A percentile compares a stretch with the other conserved stretches of the same genome.
phyloP scores from a whole-genome alignment of 1,140 invertebrate genomes.

The Drosophila pallidifrons region DNA sequence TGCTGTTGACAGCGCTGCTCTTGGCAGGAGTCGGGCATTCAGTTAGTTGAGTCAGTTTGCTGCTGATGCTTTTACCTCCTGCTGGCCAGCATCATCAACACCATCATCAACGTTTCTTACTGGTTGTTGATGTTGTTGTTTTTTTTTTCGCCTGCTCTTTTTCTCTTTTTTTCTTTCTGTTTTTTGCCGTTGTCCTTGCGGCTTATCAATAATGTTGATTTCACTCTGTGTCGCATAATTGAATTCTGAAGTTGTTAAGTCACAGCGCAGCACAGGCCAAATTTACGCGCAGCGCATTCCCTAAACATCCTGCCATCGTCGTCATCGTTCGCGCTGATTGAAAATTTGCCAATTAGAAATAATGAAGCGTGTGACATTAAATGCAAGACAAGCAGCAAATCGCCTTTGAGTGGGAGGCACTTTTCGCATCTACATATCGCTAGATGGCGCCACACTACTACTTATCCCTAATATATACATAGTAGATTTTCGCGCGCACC shows the following conservation, averaged over 20 bases:
- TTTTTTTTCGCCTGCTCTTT: conserved; percentile 2
- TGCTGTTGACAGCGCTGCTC: conserved; percentile 35
- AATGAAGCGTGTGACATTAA: conserved; percentile 84
- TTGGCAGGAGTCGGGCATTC: neutral
- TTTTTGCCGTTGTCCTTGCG: conserved; percentile 74
- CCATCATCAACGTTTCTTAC: neutral
- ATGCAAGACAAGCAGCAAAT: conserved; percentile 81
- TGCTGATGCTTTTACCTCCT: neutral
- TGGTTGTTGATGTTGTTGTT: neutral
- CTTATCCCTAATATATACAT: conserved; percentile 28
- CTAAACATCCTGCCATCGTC: conserved; percentile 31
- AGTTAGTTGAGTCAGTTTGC: neutral
- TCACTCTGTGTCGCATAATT: conserved; percentile 82
- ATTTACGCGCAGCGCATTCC: conserved; percentile 76
- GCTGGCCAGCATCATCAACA: conserved; percentile 15
- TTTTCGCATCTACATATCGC: neutral
- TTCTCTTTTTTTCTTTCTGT: neutral
- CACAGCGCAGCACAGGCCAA: conserved; percentile 65
- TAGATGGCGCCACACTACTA: conserved; percentile 44
- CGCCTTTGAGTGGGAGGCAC: conserved; percentile 33
- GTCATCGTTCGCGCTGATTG: conserved; percentile 57
- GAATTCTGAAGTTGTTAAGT: conserved; percentile 83
- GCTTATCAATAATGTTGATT: conserved; percentile 84
- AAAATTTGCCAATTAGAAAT: conserved; percentile 84
- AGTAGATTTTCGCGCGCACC: neutral